Percentiles rank a stretch among this genome's conserved stretches.
These are phyloP conservation scores for Campoplex capitator DNA, from an alignment of 2,888 invertebrate genomes.

Conservation along the genomic window DNA sequence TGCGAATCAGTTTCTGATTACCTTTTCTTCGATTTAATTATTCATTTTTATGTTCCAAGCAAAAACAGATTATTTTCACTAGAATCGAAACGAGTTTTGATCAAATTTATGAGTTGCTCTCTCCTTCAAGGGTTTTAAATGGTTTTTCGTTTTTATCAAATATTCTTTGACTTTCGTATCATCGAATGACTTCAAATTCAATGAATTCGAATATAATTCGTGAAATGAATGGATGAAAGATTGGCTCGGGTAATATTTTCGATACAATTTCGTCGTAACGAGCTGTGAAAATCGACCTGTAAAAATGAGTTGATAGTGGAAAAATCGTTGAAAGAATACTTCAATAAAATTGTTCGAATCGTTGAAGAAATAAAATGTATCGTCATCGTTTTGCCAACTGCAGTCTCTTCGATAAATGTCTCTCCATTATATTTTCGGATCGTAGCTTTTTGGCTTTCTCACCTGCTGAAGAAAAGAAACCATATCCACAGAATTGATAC, in stretches of 20 bases:
- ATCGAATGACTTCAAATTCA: no score
- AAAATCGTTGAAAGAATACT: neutral
- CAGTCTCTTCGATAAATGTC: neutral
- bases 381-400: conserved; percentile 28
- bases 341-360: neutral
- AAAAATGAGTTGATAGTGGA: no score
- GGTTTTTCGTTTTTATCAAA: no score
- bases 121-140: no score
- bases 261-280: neutral
- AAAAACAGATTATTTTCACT: neutral
- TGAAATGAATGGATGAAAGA: neutral
- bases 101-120: neutral
- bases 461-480: conserved; percentile 53
- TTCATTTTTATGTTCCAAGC: neutral
- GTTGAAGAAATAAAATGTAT: neutral
- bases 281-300: no score
- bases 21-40: neutral
- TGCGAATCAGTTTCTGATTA: neutral
- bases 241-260: no score
- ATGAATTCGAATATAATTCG: neutral
- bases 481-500: neutral
- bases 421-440: conserved; percentile 3
- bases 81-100: neutral
- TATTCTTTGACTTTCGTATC: no score
- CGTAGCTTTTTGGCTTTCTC: conserved; percentile 32